Evolutionary conservation across 1,140 invertebrate species (phyloP), one percentile per base, ranked within the genome.

Genomic region (Pectinophora gossypiella): DNA sequence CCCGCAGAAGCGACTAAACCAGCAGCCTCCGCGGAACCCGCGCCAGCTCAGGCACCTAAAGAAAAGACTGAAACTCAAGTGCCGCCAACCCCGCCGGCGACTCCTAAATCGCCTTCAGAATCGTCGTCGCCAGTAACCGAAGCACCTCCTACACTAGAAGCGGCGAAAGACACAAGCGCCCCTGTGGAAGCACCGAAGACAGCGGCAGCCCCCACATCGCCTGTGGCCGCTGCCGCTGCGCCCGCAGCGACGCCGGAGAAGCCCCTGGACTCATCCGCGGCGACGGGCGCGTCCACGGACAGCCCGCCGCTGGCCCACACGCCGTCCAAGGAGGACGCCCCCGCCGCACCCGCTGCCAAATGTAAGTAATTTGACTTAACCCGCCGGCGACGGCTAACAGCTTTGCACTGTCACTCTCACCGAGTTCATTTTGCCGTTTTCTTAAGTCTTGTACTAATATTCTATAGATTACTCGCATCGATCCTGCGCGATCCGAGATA

Each of bases 361-460:
- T 76, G 85, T 87, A 57, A 87, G 85, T 87, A 79, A 38, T 16
- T 16, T 15, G 12, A 44, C 42, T 20, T 19, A 7, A 44, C 10
- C 18, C 49, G 59, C 59, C 64, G 43, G 35, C 46, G 53, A 54
- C 59, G 56, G 62, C 59, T 74, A 73, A 76, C 74, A 70, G 78
- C 80, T 85, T 84, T 83, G 81, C 81, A 87, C 67, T 59, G 20
- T 74, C 70, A 64, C 61, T 71, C 68, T 76, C 72, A 81, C 76
- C 27, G 76, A 81, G 70, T 82, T 85, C 63, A 82, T 84, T 85
- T 85, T 85, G 80, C 79, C 77, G 73, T 87, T 83, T 81, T 84
- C 72, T 53, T 35, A 72, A 73, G 61, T 73, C 67, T 82, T 76
- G 40, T 72, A 86, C 79, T 86, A 86, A 82, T 85, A 72, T 40